These are phyloP conservation scores for Ovis aries DNA, from an alignment of 2,113 vertebrate species.

Conservation along the genomic window ARS-UI_Ramb_v3.0 NC_056069.1:60720001-60720500, in stretches of 20 bases:
- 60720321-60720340: background rate
- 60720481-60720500: background rate
- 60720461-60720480: background rate
- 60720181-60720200: background rate
- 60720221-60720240: background rate
- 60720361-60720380: background rate
- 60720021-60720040: background rate
- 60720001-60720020: background rate
- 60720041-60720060: too few relatives aligned
- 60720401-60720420: background rate
- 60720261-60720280: fast-evolving
- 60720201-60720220: background rate
- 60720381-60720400: background rate
- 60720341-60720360: background rate
- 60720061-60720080: background rate
- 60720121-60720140: background rate
- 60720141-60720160: background rate
- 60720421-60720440: background rate
- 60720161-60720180: background rate
- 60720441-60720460: background rate
- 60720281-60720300: background rate
- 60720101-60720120: background rate
- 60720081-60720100: background rate
- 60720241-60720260: background rate
- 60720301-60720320: background rate